Percentiles rank a stretch among this genome's conserved stretches.
phyloP scores from a whole-genome alignment of 2,888 invertebrate genomes.

The Eristalis intricaria region DNA sequence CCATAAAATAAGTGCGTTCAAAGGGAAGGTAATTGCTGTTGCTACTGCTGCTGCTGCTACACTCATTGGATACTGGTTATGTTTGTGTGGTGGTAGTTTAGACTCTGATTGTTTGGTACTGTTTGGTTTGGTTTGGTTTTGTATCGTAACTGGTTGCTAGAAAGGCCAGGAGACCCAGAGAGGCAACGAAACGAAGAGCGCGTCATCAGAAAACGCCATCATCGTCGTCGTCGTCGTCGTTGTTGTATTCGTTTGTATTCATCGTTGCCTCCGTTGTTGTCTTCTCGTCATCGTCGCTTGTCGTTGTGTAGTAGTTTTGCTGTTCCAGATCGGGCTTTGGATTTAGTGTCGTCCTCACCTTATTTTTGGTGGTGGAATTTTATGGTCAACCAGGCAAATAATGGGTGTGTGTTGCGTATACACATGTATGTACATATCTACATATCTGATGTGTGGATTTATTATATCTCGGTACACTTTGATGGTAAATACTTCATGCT shows the following conservation, averaged over 20 bases:
- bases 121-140: slow-evolving; percentile 17
- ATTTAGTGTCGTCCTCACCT: slow-evolving; percentile 33
- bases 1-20: slow-evolving; percentile 45
- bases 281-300: slow-evolving; percentile 1
- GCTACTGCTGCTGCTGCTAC: background rate
- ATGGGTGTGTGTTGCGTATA: slow-evolving; percentile 48
- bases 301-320: background rate
- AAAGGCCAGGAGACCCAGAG: slow-evolving; percentile 28
- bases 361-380: slow-evolving; percentile 65
- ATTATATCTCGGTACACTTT: background rate
- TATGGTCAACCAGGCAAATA: slow-evolving; percentile 60
- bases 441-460: slow-evolving; percentile 1
- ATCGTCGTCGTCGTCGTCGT: slow-evolving; percentile 17
- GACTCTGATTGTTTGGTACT: slow-evolving; percentile 43
- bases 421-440: background rate
- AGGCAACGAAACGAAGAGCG: slow-evolving; percentile 8
- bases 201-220: slow-evolving; percentile 23
- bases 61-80: background rate
- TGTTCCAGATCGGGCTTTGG: slow-evolving; percentile 51
- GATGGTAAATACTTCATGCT: background rate
- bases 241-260: slow-evolving; percentile 18
- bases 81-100: slow-evolving; percentile 31
- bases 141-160: slow-evolving; percentile 25
- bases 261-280: slow-evolving; percentile 9
- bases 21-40: slow-evolving; percentile 47